phyloP scores from a whole-genome alignment of 2,113 vertebrate genomes.

The Ailuropoda melanoleuca region DNA sequence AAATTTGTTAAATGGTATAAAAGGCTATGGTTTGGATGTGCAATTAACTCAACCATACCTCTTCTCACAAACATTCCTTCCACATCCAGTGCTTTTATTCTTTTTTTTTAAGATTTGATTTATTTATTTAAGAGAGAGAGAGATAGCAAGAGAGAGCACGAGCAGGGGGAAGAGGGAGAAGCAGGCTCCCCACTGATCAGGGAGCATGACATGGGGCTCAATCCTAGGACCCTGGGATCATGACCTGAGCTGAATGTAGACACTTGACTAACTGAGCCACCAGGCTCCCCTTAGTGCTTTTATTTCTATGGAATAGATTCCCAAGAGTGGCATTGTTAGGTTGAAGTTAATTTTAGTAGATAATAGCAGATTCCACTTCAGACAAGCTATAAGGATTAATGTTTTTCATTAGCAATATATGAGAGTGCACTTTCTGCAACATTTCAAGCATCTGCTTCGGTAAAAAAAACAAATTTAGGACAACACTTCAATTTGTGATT shows the following conservation, averaged over 20 bases:
- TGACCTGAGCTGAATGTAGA: not conserved
- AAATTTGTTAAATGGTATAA: not conserved
- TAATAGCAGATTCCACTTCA: slow-evolving; percentile 20
- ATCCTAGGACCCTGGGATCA: not conserved
- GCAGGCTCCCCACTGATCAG: not conserved
- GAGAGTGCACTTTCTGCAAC: not conserved
- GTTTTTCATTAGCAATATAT: not conserved
- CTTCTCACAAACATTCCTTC: not conserved
- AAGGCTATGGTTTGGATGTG: slow-evolving; percentile 11
- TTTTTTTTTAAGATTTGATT: not conserved
- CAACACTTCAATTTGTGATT: not conserved
- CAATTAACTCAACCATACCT: not conserved
- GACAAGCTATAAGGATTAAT: not conserved
- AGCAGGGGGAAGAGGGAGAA: not conserved
- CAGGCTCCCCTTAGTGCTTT: not conserved
- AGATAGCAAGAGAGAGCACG: not conserved
- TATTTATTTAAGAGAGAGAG: not conserved
- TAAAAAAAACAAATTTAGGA: slow-evolving; percentile 12
- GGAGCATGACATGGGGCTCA: accelerated
- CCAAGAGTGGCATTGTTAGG: not conserved
- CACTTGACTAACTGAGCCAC: not conserved
- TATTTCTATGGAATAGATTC: slow-evolving; percentile 24
- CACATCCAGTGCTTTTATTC: not conserved
- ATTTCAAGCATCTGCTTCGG: not conserved
- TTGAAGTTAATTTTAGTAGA: slow-evolving; percentile 37